Evolutionary conservation across 2,113 vertebrate species (phyloP).

Genomic region (Lasiurus borealis): DNA sequence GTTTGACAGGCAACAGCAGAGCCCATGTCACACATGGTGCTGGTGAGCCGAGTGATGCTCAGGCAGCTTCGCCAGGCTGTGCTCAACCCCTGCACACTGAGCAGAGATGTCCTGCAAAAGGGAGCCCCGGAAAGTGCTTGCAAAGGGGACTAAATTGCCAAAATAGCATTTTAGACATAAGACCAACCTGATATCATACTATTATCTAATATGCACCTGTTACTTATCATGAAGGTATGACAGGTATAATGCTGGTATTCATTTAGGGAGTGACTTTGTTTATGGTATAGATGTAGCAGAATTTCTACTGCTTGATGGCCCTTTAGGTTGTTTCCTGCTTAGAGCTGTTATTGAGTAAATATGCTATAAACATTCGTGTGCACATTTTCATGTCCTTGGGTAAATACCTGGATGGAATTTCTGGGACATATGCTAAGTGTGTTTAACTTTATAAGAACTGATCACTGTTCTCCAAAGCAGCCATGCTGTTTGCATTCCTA

Average conservation of each 20-base stretch:
- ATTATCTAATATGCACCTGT: neutral
- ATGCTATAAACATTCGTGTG: neutral
- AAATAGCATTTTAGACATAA: neutral
- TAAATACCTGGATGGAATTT: neutral
- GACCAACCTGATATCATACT: neutral
- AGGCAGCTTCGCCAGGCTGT: neutral
- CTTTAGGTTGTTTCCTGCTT: neutral
- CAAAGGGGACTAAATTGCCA: neutral
- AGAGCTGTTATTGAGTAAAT: neutral
- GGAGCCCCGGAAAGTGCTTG: neutral
- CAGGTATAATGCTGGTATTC: fast-evolving
- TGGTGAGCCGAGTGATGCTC: neutral
- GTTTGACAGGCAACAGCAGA: fast-evolving
- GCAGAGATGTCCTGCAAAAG: neutral
- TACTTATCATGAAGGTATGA: neutral
- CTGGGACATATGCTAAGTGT: neutral
- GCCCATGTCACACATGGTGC: fast-evolving
- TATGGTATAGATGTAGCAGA: neutral
- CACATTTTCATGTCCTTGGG: neutral
- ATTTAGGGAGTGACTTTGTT: neutral
- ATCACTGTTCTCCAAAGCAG: neutral
- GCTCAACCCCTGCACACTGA: fast-evolving
- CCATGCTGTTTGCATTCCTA: neutral
- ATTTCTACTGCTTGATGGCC: neutral
- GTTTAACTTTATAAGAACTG: neutral